A percentile compares a stretch with the other conserved stretches of the same genome.
These are phyloP conservation scores for Idaea straminata DNA, from an alignment of 2,888 invertebrate genomes.

Conservation along the genomic window DNA sequence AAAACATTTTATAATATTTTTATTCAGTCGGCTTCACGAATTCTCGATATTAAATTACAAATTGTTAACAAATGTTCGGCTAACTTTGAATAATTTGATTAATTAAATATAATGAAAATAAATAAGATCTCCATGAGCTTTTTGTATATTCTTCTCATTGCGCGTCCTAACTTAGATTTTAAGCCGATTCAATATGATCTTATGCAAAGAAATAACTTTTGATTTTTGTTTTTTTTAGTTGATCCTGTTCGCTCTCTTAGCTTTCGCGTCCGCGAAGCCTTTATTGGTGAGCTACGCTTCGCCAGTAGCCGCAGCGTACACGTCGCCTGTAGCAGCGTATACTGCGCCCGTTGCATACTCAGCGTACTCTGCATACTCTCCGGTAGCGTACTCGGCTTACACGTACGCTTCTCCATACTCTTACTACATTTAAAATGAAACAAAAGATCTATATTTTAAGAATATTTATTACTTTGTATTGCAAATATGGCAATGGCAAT, in stretches of 20 bases:
- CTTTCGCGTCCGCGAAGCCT: constrained; percentile 51
- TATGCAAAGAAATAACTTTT: neutral
- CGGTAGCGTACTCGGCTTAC: constrained; percentile 52
- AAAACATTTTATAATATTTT: no score
- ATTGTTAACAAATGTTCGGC: no score
- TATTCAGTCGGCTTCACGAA: no score
- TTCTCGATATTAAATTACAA: no score
- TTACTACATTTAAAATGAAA: constrained; percentile 38
- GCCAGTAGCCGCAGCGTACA: constrained; percentile 48
- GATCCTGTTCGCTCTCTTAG: constrained; percentile 78
- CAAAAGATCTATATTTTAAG: neutral
- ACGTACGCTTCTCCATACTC: constrained; percentile 53
- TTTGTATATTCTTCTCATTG: no score
- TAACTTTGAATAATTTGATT: no score
- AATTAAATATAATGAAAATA: no score
- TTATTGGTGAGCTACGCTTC: constrained; percentile 46
- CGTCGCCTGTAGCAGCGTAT: constrained; percentile 50
- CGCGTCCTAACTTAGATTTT: no score
- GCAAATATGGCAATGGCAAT: neutral
- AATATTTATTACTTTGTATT: neutral
- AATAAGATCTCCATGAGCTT: no score
- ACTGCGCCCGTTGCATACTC: constrained; percentile 58
- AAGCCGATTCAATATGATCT: no score
- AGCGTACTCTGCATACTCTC: constrained; percentile 49
- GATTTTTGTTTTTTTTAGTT: constrained; percentile 52